A percentile compares a stretch with the other conserved stretches of the same genome.
phyloP scores from a whole-genome alignment of 2,888 invertebrate genomes.

The Synanthedon formicaeformis region DNA sequence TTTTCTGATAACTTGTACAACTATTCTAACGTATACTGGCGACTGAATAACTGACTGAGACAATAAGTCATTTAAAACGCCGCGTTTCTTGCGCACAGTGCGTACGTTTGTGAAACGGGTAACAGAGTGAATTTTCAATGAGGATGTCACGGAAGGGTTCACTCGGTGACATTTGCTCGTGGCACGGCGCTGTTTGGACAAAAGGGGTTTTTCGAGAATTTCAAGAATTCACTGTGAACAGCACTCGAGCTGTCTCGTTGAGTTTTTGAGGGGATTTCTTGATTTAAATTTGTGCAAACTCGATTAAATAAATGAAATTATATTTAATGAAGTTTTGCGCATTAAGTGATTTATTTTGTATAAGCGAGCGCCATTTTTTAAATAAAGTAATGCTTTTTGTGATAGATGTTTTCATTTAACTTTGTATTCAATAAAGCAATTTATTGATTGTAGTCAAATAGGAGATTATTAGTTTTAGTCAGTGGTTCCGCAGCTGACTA shows the following conservation, averaged over 20 bases:
- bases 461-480: too few species aligned
- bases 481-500: too few species aligned
- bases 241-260: constrained; percentile 21
- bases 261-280: constrained; percentile 47
- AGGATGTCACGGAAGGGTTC: constrained; percentile 53
- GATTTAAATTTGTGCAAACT: constrained; percentile 34
- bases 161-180: constrained; percentile 51
- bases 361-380: too few species aligned
- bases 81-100: constrained; percentile 20
- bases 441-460: too few species aligned
- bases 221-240: constrained; percentile 16
- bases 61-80: constrained; percentile 4
- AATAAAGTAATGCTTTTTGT: too few species aligned
- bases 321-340: constrained; percentile 3
- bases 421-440: too few species aligned
- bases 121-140: constrained; percentile 51
- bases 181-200: constrained; percentile 55
- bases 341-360: constrained; percentile 3
- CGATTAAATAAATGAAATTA: constrained; percentile 1
- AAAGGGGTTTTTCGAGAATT: constrained; percentile 48
- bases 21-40: too few species aligned
- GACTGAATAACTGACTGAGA: too few species aligned
- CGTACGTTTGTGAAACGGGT: constrained; percentile 9
- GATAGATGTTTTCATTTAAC: too few species aligned
- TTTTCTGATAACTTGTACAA: too few species aligned